These are phyloP conservation scores for Barnardius zonarius DNA, from an alignment of 2,113 vertebrate species.

Conservation along the genomic window DNA sequence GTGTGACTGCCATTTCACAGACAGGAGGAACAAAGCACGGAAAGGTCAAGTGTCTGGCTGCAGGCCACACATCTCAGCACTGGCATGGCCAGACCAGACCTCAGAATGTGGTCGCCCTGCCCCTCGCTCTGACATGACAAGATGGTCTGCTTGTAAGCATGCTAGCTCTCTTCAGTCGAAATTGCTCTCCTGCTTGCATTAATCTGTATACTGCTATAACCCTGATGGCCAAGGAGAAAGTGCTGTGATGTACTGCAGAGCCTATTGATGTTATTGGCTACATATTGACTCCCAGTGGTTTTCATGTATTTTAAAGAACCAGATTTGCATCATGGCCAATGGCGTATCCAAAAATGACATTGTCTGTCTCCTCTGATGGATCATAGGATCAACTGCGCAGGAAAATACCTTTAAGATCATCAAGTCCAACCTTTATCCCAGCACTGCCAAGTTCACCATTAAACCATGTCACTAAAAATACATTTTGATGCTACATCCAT, in stretches of 20 bases:
- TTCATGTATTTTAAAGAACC: background rate
- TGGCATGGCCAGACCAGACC: background rate
- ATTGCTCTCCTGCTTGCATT: background rate
- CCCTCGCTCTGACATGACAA: background rate
- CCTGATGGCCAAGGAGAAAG: background rate
- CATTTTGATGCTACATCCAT: background rate
- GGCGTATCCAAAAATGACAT: background rate
- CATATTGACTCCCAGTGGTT: background rate
- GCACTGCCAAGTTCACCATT: background rate
- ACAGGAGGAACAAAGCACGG: background rate
- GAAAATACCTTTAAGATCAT: background rate
- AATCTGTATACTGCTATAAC: background rate
- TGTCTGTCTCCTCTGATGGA: background rate
- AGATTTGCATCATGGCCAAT: background rate
- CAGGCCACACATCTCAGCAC: background rate
- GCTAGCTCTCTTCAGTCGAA: background rate
- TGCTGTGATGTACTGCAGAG: background rate
- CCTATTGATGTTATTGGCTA: background rate
- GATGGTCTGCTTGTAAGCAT: background rate
- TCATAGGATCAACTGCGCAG: background rate
- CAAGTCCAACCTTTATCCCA: background rate
- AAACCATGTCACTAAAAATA: background rate
- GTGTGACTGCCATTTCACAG: slow-evolving; percentile 4
- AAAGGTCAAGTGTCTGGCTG: slow-evolving; percentile 56
- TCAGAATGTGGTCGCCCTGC: background rate